Evolutionary conservation across 2,113 vertebrate species (phyloP), one percentile per base, ranked within the genome.

Genomic region (Notarius lentiginosus): DNA sequence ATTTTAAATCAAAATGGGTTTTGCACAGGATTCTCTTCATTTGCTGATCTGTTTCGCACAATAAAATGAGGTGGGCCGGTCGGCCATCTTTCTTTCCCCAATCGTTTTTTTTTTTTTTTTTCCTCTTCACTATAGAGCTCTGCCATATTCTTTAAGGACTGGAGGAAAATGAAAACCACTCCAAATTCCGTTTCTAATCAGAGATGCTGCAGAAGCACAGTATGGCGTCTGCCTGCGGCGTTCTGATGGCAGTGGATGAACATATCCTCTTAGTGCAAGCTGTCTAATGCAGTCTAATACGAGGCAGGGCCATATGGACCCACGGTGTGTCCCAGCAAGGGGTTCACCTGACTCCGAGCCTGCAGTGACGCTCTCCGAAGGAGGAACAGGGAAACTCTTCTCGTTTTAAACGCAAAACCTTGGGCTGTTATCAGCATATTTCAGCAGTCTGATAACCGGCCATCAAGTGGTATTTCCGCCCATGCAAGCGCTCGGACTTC

Each of bases 271-370:
- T 82, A 86, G 79, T 85, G 73, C 84, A 88, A 83, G 87, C 79
- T 88, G 87, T 34, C 87, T 88, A 88, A 88, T 88, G 84, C 84
- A 51, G 84, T 88, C 87, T 88, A 86, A 88, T 88, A 86, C 77
- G 41, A 53, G 51, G 30, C 34, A 18, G 24, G 49, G 79, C 84
- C 79, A 77, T 88, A 88, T 88, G 87, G 84, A 88, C 61, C 22
- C 18, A 79, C 65, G 18, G 83, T 9, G 51, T 56, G 73, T 65
- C 72, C 60, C 61, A 86, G 76, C 27, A 80, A 86, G 73, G 47
- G 84, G 76, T 20, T 88, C 51, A 72, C 61, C 82, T 30, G 55
- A 58, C 79, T 72, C 65, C 9, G 34, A 60, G 58, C 24, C 49
- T 84, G 63, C 63, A 55, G 55, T 49, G 83, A 83, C 65, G 56